Base-by-base conservation (phyloP, 1,140 invertebrate genomes). In the Drosophila parvula region DNA sequence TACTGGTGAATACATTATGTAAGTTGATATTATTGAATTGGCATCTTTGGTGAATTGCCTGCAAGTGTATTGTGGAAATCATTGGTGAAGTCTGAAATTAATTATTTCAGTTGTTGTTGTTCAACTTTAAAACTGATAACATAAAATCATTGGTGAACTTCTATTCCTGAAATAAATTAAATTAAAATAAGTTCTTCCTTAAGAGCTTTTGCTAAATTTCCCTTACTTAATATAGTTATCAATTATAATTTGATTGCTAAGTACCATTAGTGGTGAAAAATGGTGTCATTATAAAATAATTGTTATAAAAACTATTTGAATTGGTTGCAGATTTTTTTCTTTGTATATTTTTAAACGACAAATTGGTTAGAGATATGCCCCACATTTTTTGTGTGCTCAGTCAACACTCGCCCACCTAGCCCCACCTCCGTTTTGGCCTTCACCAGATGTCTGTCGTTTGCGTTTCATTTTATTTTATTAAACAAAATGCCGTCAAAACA, bases 381-480 rank as follows among this genome's bases (percentile, higher is more conserved):
- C 11, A 56, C 16, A 38, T 57, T 40, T 34, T 60, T 22, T 16
- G 28, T 38, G 9, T 63, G 14, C 27, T 61, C 36, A 8, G 36
- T 30, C 9, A 41, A 62, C 60, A 58, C 12, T 38, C 59, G 6
- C n/a, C n/a, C n/a, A 62, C 32, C 22, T 22, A 28, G 51, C 28
- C 32, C 40, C n/a, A 43, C 12, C 28, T 55, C 44, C 27, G 50
- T 38, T 56, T 18, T 22, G 59, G 22, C 38, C 60, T 43, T 69
- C 61, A 69, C 47, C 71, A 78, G 68, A 63, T 84, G 78, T 70
- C 79, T 81, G 78, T 77, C 78, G 73, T 81, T 86, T 84, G 81
- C 65, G 74, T 83, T 83, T 84, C 64, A 79, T 85, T 84, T 84
- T 74, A 85, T 84, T 85, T 80, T 84, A 83, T 83, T 80, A 84